Percentiles rank a stretch among this genome's conserved stretches.
Conservation (phyloP, 2,113 vertebrate genomes). For the Probosciger aterrimus region DNA sequence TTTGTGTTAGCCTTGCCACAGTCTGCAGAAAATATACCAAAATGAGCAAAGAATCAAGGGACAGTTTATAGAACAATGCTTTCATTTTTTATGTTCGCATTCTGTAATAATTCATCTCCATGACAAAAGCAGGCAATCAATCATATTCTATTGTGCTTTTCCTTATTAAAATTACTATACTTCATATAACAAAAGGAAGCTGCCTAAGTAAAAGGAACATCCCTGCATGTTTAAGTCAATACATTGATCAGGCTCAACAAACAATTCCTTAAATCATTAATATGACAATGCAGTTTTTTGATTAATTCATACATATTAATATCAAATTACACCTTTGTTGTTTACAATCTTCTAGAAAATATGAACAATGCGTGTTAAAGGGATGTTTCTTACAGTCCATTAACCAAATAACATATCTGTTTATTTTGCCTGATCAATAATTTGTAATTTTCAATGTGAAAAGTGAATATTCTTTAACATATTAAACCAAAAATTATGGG, state of each 20-base stretch:
- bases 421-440: not conserved
- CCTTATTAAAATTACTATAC: constrained; percentile 65
- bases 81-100: constrained; percentile 44
- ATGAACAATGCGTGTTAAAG: not conserved
- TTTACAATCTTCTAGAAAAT: constrained; percentile 25
- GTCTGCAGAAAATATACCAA: constrained; percentile 58
- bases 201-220: constrained; percentile 51
- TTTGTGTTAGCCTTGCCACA: constrained; percentile 49
- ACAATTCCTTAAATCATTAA: constrained; percentile 37
- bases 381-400: not conserved
- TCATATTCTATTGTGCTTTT: constrained; percentile 69
- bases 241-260: constrained; percentile 54
- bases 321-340: constrained; percentile 34
- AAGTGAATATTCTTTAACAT: not conserved
- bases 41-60: constrained; percentile 66
- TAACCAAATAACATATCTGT: not conserved
- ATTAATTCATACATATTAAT: constrained; percentile 54
- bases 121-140: constrained; percentile 74
- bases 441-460: not conserved
- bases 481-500: not conserved
- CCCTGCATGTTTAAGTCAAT: constrained; percentile 64
- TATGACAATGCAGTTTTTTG: constrained; percentile 59
- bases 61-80: constrained; percentile 64
- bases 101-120: constrained; percentile 73
- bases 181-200: constrained; percentile 67